Conservation (phyloP, 2,888 invertebrate genomes). For the Sinhomidia bicolor region DNA sequence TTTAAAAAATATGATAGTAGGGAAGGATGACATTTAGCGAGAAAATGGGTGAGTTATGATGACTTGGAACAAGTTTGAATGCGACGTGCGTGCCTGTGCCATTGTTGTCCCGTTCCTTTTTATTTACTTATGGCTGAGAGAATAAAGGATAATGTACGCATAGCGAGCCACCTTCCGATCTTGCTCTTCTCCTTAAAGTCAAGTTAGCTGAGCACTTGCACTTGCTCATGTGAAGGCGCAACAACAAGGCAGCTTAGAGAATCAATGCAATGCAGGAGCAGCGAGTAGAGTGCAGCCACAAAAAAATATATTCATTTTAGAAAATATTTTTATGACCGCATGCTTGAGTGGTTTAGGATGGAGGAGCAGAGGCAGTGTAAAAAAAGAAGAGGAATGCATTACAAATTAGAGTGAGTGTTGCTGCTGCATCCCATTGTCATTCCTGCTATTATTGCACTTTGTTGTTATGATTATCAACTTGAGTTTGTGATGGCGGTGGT, state of each 20-base stretch:
- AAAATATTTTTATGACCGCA: constrained; percentile 42
- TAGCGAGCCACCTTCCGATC: background rate
- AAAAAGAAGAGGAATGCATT: constrained; percentile 2
- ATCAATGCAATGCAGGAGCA: background rate
- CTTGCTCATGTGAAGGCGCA: background rate
- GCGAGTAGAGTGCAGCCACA: constrained; percentile 23
- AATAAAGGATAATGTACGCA: background rate
- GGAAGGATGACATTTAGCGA: constrained; percentile 51
- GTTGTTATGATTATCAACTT: constrained; percentile 27
- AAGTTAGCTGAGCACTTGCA: background rate
- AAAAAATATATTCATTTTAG: no score
- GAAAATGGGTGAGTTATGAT: constrained; percentile 53
- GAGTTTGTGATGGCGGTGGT: no score
- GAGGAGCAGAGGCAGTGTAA: background rate
- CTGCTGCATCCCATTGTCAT: background rate
- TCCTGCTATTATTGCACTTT: constrained; percentile 36
- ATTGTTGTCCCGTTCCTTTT: background rate
- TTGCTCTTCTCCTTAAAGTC: background rate
- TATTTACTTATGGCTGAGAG: background rate
- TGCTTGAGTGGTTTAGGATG: background rate
- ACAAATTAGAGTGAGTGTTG: constrained; percentile 27
- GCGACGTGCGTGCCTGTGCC: constrained; percentile 31
- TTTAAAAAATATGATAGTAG: background rate
- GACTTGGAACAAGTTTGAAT: background rate
- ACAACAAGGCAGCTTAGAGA: background rate